These are phyloP conservation scores for Apodemus speciosus DNA, from an alignment of 2,113 vertebrate species.

Conservation along the genomic window DNA sequence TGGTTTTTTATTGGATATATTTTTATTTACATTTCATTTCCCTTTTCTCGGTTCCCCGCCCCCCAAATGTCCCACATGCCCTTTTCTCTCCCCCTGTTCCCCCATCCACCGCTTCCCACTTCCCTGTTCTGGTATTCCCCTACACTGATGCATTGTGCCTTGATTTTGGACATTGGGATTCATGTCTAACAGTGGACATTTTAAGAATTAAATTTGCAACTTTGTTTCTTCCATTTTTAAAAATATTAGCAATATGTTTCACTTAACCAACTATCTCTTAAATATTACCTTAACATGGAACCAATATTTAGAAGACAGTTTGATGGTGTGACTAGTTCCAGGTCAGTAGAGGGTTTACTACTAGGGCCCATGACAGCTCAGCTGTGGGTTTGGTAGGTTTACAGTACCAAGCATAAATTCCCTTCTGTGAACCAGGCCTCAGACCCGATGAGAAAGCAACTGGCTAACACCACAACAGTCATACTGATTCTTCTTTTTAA, in stretches of 20 bases:
- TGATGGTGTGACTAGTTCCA: background rate
- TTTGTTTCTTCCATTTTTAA: background rate
- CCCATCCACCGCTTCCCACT: too few species aligned
- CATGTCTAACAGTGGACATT: background rate
- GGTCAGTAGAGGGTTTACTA: background rate
- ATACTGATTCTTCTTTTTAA: too few species aligned
- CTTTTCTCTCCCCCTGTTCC: too few species aligned
- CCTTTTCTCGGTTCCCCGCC: too few species aligned
- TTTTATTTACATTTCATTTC: too few species aligned
- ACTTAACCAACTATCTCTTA: background rate
- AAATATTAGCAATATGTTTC: background rate
- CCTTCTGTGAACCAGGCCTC: background rate
- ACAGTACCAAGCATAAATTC: too few species aligned
- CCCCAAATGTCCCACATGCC: too few species aligned
- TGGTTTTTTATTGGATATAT: too few species aligned
- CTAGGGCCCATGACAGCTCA: background rate
- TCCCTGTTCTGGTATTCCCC: too few species aligned
- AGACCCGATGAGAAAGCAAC: background rate
- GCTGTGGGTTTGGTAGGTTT: background rate
- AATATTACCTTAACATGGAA: background rate
- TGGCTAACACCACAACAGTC: background rate
- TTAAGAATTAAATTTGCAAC: background rate
- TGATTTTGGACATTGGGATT: background rate
- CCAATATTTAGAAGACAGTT: background rate
- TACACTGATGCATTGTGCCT: too few species aligned